Evolutionary conservation across 2,113 vertebrate genomes (phyloP), one percentile per base, ranked within the genome.

Genomic region (Isurus oxyrinchus): DNA sequence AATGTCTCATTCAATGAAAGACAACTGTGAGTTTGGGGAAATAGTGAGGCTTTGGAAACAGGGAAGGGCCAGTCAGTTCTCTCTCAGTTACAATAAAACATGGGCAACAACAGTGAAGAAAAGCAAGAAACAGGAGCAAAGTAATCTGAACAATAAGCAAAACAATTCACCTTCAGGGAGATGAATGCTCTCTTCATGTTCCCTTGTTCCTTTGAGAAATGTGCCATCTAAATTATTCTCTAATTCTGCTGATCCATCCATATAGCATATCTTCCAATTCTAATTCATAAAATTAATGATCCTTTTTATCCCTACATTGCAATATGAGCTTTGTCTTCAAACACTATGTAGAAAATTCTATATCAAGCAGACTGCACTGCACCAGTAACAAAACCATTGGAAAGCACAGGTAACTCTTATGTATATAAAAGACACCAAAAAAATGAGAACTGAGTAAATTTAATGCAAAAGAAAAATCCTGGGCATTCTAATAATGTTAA

Each of bases 201-300:
- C 35, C 31, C 5, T 4, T 61, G 6, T 40, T 93, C 31, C 35
- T 63, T 61, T 13, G 35, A 61, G 90, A 93, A 93, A 61, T 61
- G 16, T 31, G 5, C 59, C n/a, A 31, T 21, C n/a, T 40, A 94
- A 40, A 94, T 63, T 21, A 94, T 16, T 14, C 90, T 93, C 16
- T 94, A 40, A 63, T 94, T 63, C 19, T 61, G 90, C 59, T 94
- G 59, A 94, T 63, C 90, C 35, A 40, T 63, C 61, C n/a, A 94
- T 40, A 59, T 59, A 59, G 59, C 31, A 57, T 91, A 35, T 16
- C 27, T 35, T 35, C 88, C 57, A 35, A n/a, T 5, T 19, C 61
- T 63, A 94, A 21, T 94, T 40, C 90, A 63, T 21, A 63, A 63
- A 94, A 94, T 44, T 63, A 94, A 94, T 94, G 57, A 94, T 94